Conservation (phyloP, 2,113 vertebrate genomes). For the Haliaeetus leucogaster region DNA sequence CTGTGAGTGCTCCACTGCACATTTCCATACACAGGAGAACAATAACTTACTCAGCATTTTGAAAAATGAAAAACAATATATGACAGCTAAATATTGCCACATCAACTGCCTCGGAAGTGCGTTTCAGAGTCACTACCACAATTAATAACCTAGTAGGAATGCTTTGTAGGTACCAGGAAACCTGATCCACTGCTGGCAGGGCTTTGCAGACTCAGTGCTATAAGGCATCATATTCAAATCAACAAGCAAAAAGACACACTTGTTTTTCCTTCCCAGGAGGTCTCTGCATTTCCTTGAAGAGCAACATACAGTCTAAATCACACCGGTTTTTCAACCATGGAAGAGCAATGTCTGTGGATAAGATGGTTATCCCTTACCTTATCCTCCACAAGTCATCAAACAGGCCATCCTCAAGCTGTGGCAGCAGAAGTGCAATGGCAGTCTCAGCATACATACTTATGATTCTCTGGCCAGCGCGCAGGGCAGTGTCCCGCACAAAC, state of each 20-base stretch:
- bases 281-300: neutral
- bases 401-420: slow-evolving; percentile 96
- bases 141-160: neutral
- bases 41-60: neutral
- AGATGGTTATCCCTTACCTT: slow-evolving; percentile 72
- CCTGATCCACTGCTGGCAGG: neutral
- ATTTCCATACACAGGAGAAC: neutral
- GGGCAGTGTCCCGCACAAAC: slow-evolving; percentile 94
- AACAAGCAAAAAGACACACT: neutral
- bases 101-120: neutral
- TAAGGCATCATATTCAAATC: neutral
- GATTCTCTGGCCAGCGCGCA: slow-evolving; percentile 92
- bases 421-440: slow-evolving; percentile 90
- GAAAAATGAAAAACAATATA: neutral
- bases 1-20: neutral
- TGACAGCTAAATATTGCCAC: neutral
- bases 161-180: neutral
- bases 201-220: neutral
- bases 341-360: neutral
- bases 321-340: neutral
- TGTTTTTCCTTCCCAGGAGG: neutral
- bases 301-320: neutral
- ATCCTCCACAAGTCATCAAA: slow-evolving; percentile 98
- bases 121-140: neutral
- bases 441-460: slow-evolving; percentile 98